Evolutionary conservation across 2,888 invertebrate genomes (phyloP).

Genomic region (Strigamia maritima): DNA sequence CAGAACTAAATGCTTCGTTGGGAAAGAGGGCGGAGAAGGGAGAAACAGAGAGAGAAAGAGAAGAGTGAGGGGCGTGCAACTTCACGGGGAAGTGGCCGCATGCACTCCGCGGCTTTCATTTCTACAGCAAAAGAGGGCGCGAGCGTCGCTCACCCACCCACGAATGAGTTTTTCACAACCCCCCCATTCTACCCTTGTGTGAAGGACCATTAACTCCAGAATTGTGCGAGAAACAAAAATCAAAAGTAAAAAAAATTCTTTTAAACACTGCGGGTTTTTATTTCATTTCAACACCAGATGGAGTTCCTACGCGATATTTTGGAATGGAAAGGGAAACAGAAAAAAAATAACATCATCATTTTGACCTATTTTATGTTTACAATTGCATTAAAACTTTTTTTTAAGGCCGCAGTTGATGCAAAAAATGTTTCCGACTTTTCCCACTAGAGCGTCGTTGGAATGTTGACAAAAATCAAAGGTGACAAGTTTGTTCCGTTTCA

Average conservation of each 20-base stretch:
- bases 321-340: too few relatives aligned
- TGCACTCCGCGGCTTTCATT: not conserved
- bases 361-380: too few relatives aligned
- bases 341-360: too few relatives aligned
- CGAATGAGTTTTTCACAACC: not conserved
- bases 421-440: not conserved
- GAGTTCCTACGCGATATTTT: not conserved
- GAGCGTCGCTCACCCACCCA: not conserved
- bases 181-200: not conserved
- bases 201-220: not conserved
- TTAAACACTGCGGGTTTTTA: not conserved
- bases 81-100: not conserved
- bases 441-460: not conserved
- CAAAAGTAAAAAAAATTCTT: not conserved
- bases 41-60: conserved; percentile 28
- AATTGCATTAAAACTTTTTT: too few relatives aligned
- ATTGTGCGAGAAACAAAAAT: not conserved
- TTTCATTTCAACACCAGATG: not conserved
- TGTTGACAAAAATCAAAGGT: not conserved
- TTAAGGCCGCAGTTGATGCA: not conserved
- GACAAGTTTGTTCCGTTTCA: not conserved
- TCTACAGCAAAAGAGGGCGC: not conserved
- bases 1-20: conserved; percentile 14
- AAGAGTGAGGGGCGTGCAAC: conserved; percentile 35
- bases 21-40: not conserved